Evolutionary conservation across 1,140 invertebrate genomes (phyloP).

Genomic region (Linepithema humile): DNA sequence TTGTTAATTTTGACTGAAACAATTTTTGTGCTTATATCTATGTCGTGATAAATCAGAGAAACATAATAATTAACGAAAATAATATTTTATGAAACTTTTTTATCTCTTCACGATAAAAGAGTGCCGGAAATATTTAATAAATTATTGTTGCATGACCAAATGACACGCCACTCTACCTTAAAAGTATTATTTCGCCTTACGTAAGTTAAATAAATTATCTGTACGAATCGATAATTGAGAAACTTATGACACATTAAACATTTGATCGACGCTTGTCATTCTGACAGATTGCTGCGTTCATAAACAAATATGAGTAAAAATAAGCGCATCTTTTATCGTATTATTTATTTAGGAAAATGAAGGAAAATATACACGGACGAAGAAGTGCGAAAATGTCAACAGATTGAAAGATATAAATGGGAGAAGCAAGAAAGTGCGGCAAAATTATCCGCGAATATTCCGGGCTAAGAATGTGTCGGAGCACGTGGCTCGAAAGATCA

Average conservation of each 20-base stretch:
- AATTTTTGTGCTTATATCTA: background rate
- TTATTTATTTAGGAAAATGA: no score
- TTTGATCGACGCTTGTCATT: background rate
- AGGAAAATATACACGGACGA: background rate
- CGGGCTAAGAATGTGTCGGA: conserved; percentile 50
- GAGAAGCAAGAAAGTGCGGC: background rate
- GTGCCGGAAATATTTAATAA: background rate
- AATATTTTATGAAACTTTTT: background rate
- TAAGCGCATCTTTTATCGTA: background rate
- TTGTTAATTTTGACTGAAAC: background rate
- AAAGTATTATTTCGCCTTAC: background rate
- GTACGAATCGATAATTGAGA: background rate
- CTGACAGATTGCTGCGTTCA: background rate
- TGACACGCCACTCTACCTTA: background rate
- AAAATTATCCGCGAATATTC: background rate
- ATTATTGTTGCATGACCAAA: no score
- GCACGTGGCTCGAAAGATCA: conserved; percentile 51
- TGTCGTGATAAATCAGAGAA: background rate
- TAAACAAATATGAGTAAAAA: background rate
- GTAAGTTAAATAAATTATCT: background rate
- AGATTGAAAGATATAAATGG: conserved; percentile 4
- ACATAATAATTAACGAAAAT: no score
- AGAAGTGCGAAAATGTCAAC: background rate
- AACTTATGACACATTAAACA: background rate
- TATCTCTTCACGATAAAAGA: background rate